Conservation (phyloP, 2,113 vertebrate genomes). For the Macrotus californicus region DNA sequence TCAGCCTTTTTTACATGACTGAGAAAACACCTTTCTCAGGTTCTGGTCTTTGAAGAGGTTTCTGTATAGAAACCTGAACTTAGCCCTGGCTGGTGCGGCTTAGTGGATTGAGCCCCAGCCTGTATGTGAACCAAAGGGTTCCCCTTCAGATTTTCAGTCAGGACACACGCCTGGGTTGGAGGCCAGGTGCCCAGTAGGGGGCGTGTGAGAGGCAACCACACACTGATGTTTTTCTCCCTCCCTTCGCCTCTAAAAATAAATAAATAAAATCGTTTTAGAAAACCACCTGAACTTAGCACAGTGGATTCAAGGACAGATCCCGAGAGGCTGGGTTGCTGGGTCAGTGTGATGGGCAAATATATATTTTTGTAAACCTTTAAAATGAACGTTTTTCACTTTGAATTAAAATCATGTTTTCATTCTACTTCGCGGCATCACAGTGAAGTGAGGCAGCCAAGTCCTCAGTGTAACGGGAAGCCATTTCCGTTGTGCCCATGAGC, state of each 20-base stretch:
- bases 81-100: too few relatives aligned
- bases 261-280: too few relatives aligned
- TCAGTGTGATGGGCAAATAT: background rate
- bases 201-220: too few relatives aligned
- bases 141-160: too few relatives aligned
- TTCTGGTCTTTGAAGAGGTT: too few relatives aligned
- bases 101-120: too few relatives aligned
- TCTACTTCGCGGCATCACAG: background rate
- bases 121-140: too few relatives aligned
- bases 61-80: background rate
- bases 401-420: background rate
- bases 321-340: background rate
- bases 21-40: background rate
- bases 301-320: background rate
- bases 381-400: background rate
- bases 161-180: too few relatives aligned
- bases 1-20: background rate
- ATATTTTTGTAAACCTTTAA: background rate
- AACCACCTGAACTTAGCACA: background rate
- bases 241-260: too few relatives aligned
- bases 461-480: rapidly evolving
- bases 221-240: too few relatives aligned
- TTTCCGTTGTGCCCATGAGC: background rate
- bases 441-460: background rate
- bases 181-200: too few relatives aligned